phyloP scores from a whole-genome alignment of 2,797 vertebrate species.

The Chiloscyllium punctatum region DNA sequence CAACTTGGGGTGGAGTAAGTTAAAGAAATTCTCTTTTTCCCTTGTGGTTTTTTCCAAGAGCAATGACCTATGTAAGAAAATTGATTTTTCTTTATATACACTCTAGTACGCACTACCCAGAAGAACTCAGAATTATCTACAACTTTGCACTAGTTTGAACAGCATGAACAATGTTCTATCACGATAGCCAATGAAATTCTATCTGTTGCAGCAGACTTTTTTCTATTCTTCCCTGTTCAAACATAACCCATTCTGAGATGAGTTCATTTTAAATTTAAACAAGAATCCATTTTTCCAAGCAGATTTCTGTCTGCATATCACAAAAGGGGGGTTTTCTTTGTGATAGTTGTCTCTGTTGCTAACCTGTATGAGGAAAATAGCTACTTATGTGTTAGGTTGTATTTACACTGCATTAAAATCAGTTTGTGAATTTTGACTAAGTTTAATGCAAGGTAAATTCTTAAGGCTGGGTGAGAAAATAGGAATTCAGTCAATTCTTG shows the following conservation, averaged over 20 bases:
- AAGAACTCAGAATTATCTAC: neutral
- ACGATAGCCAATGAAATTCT: neutral
- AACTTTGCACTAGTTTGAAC: neutral
- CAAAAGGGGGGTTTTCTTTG: neutral
- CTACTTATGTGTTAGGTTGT: neutral
- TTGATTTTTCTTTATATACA: neutral
- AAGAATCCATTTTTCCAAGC: neutral
- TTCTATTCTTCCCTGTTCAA: neutral
- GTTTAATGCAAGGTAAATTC: neutral
- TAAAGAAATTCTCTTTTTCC: neutral
- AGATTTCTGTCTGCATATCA: neutral
- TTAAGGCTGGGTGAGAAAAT: neutral
- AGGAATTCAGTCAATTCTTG: neutral
- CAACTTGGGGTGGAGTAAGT: constrained; percentile 3
- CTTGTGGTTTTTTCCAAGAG: neutral
- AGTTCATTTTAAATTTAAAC: constrained; percentile 11
- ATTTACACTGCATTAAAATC: neutral
- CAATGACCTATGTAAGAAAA: constrained; percentile 23
- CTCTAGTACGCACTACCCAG: neutral
- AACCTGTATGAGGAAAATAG: neutral
- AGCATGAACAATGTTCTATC: neutral
- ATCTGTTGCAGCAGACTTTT: neutral
- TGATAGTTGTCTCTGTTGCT: neutral
- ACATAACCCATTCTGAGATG: neutral
- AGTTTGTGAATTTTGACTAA: neutral